phyloP scores from a whole-genome alignment of 1,140 invertebrate genomes.

The Zaprionus camerounensis region DNA sequence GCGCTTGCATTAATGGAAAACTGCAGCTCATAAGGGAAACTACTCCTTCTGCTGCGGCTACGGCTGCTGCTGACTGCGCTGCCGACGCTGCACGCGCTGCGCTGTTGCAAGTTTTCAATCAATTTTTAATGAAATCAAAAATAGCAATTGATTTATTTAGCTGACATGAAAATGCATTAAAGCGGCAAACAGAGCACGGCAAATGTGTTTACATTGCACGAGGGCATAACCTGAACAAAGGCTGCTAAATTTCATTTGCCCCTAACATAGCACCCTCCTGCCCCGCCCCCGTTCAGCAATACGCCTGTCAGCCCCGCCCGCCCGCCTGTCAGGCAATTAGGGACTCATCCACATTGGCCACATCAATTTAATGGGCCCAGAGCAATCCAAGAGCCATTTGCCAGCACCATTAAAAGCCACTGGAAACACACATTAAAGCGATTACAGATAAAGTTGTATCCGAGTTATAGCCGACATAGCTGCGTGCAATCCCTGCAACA shows the following conservation, averaged over 20 bases:
- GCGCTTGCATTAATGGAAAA: constrained; percentile 12
- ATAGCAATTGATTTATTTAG: constrained; percentile 29
- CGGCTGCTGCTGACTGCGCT: background rate
- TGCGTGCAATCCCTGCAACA: background rate
- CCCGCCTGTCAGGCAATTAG: constrained; percentile 36
- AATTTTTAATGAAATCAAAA: constrained; percentile 61
- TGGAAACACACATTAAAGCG: constrained; percentile 71
- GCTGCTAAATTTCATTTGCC: background rate
- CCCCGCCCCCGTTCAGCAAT: background rate
- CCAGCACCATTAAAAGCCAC: constrained; percentile 68
- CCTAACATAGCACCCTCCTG: background rate
- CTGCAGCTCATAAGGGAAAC: constrained; percentile 10
- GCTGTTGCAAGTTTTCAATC: constrained; percentile 44
- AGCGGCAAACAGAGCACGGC: background rate
- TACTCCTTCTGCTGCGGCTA: no score
- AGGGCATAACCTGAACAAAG: background rate
- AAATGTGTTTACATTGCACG: background rate
- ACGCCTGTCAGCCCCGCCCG: background rate
- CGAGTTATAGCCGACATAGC: constrained; percentile 29
- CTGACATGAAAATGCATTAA: constrained; percentile 17
- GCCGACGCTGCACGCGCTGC: constrained; percentile 4
- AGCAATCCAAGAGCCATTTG: constrained; percentile 68
- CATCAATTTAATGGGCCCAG: constrained; percentile 62
- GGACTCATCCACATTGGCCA: constrained; percentile 42
- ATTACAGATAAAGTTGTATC: constrained; percentile 41